These are phyloP conservation scores for Gymnothorax javanicus DNA, from an alignment of 2,797 vertebrate genomes.

Conservation along the genomic window DNA sequence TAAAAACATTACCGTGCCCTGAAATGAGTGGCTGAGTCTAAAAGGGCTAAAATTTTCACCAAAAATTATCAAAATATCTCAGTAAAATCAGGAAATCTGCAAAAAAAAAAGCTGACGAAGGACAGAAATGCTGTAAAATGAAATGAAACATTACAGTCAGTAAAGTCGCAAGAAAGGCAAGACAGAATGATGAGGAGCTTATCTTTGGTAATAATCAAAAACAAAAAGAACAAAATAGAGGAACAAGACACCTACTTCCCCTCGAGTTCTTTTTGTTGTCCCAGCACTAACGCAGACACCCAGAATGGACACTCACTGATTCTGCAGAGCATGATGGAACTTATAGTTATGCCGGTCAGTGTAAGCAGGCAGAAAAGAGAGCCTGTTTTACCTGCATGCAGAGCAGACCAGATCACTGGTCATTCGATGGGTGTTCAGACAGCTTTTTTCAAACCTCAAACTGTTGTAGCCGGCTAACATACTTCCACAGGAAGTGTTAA, in stretches of 20 bases:
- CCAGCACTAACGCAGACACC: neutral
- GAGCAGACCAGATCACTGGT: neutral
- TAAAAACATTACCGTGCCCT: too few relatives aligned
- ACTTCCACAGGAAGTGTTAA: slow-evolving; percentile 36
- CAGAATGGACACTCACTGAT: neutral
- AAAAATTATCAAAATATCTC: too few relatives aligned
- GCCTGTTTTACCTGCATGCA: neutral
- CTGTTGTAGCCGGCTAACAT: neutral
- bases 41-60: too few relatives aligned
- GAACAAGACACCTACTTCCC: neutral
- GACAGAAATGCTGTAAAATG: too few relatives aligned
- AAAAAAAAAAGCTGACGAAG: neutral
- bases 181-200: neutral
- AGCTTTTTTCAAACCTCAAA: neutral
- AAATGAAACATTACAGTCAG: neutral
- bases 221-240: neutral
- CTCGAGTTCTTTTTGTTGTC: neutral
- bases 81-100: too few relatives aligned
- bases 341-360: neutral
- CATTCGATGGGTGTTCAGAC: too few relatives aligned
- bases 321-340: neutral
- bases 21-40: too few relatives aligned
- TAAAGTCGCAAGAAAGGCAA: neutral
- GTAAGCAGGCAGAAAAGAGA: neutral
- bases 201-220: neutral